Base-by-base conservation (phyloP, 1,140 invertebrate species). In the Drosophila simulans region DNA sequence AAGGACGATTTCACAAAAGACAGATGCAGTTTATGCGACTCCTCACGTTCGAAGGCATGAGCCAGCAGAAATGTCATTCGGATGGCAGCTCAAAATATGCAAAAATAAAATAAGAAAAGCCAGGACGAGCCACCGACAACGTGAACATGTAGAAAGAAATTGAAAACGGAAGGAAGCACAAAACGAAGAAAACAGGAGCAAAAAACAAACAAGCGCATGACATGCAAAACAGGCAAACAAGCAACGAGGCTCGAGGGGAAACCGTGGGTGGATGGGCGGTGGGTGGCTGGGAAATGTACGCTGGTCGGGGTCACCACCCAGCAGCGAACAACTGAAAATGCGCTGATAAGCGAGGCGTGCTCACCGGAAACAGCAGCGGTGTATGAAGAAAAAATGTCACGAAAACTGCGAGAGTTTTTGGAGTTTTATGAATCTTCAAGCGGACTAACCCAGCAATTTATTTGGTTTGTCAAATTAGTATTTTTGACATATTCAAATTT, bases 171-270 rank as follows among this genome's bases (percentile, higher is more conserved):
- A 88, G 84, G 84, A 89, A 84, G 58, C 74, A 71, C 74, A 78
- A 70, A 74, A 75, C 52, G 59, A 75, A 43, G 52, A 75, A 63
- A 74, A 20, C 58, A 49, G 52, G 52, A 74, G 70, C 69, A 79
- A 77, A 89, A 76, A 83, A 80, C 84, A 88, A 88, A 83, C 83
- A 88, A 88, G 83, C 79, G 83, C 83, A 83, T 89, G 83, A 88
- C 83, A 88, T 88, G 83, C 83, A 88, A 89, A 88, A 81, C 66
- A 73, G 66, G 55, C 79, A 81, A 81, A 80, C 63, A 80, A 78
- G 48, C 46, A 64, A 56, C 46, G 64, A 66, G 55, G 45, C 72
- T 43, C 27, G 37, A 40, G 39, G 39, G 43, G 31, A 52, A 45
- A 39, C 3, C 3, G 15, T 40, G 65, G 65, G 68, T 46, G 53